Evolutionary conservation across 2,888 invertebrate genomes (phyloP), one percentile per base, ranked within the genome.

Genomic region (Cataglyphis livida): DNA sequence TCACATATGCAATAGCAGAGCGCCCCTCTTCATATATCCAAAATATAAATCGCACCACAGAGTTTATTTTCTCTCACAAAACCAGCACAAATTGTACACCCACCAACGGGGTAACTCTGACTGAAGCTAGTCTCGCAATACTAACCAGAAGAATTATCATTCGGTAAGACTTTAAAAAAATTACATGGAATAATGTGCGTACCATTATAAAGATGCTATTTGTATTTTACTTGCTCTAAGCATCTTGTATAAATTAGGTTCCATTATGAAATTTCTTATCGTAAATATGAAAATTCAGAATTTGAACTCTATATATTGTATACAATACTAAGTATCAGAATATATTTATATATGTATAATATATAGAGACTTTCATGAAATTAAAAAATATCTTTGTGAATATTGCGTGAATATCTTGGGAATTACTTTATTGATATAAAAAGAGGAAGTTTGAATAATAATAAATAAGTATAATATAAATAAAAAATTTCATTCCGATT

Each of bases 31-130:
- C 68, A 83, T 70, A 84, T 85, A 87, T 82, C 57, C 74, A 78
- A 88, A 88, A 84, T 76, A 62, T 70, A 84, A 83, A 76, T 81
- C 59, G 83, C 83, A 74, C 75, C 57, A 74, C 62, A 87, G 70
- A 73, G 71, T 88, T 84, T 82, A 87, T 81, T 88, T 84, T 83
- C 68, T 51, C 73, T 66, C 48, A 38, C 74, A 84, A 85, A 76
- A n/a, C 70, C 71, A 85, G 87, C 78, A 78, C 73, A 84, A 84
- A 86, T 74, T 86, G 85, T 83, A 66, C 18, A 15, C 15, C 7
- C 18, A 7, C 9, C 21, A 2, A 9, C 32, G 10, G n/a, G 15
- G 2, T 25, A 61, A 74, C 44, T 12, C 28, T 51, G 64, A 35
- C 25, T 62, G 32, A 62, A 48, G n/a, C 2, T 35, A 48, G 35